Evolutionary conservation across 2,888 invertebrate species (phyloP), one percentile per base, ranked within the genome.

Genomic region (Ypsolopha sequella): DNA sequence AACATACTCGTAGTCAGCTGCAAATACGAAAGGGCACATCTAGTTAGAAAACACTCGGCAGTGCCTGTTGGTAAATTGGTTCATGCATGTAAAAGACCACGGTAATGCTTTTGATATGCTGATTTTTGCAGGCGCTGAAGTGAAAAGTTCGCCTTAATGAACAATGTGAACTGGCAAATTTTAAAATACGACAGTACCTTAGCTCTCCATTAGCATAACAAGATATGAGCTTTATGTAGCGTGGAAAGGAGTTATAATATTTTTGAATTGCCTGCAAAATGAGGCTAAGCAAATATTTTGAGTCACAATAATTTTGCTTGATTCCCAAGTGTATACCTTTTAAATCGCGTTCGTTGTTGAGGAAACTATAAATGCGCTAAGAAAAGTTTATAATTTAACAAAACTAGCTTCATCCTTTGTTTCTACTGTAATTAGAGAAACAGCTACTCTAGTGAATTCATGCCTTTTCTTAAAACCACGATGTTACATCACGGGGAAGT

Each of bases 41-140:
- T 9, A n/a, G 46, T 46, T 46, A 46, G 9, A 46, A 24, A 46
- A 46, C 34, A 11, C 46, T n/a, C 11, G 46, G 11, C 46, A 35
- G 46, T 46, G 13, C 11, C 7, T n/a, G 35, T 46, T 35, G 24
- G 13, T 46, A 46, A 11, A 46, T 44, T 44, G 44, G 35, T 35
- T 46, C 46, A 35, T 46, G 46, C 46, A 46, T 46, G 34, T 35
- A 46, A 46, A 46, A 46, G 34, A 35, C 11, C 46, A n/a, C 7
- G 34, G 35, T 46, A 43, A 43, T 43, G 14, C 43, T 14, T 43
- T 43, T 43, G 46, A 46, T 46, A 46, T 46, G 46, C 35, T 46
- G 46, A 46, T 46, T 46, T 43, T 34, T n/a, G 35, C 46, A 46
- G 46, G 46, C 46, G 46, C 35, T 46, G 35, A 46, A 33, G 33